Evolutionary conservation across 2,797 vertebrate genomes (phyloP).

Genomic region (Gymnopithys bicolor): DNA sequence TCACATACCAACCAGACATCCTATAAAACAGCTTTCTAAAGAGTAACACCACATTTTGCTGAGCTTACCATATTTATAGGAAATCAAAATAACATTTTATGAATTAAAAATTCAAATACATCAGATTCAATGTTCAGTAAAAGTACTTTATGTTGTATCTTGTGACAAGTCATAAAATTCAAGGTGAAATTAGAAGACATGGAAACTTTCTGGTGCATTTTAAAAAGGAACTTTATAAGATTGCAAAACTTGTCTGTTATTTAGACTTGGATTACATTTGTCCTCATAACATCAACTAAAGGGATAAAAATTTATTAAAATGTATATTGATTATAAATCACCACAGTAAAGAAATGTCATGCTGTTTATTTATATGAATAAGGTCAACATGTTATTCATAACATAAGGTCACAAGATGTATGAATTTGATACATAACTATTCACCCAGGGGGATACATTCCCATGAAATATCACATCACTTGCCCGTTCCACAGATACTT

Average conservation of each 20-base stretch:
- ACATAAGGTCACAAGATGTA: conserved; percentile 7
- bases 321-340: conserved; percentile 8
- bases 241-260: conserved; percentile 1
- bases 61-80: not conserved
- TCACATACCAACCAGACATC: conserved; percentile 22
- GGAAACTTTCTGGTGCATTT: not conserved
- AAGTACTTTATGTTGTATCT: conserved; percentile 15
- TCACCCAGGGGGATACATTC: not conserved
- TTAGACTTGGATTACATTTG: not conserved
- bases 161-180: not conserved
- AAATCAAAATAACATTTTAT: conserved; percentile 21
- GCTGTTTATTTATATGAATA: conserved; percentile 27
- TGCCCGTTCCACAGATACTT: not conserved
- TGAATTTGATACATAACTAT: conserved; percentile 30
- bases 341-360: not conserved
- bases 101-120: conserved; percentile 56
- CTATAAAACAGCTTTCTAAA: conserved; percentile 49
- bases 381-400: conserved; percentile 1
- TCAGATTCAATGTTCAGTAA: not conserved
- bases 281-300: not conserved
- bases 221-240: not conserved
- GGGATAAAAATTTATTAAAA: not conserved
- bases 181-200: conserved; percentile 5
- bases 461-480: not conserved
- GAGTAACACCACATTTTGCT: conserved; percentile 19